These are phyloP conservation scores for Enteromius argenteus DNA, from an alignment of 2,797 vertebrate species.

Conservation along the genomic window DNA sequence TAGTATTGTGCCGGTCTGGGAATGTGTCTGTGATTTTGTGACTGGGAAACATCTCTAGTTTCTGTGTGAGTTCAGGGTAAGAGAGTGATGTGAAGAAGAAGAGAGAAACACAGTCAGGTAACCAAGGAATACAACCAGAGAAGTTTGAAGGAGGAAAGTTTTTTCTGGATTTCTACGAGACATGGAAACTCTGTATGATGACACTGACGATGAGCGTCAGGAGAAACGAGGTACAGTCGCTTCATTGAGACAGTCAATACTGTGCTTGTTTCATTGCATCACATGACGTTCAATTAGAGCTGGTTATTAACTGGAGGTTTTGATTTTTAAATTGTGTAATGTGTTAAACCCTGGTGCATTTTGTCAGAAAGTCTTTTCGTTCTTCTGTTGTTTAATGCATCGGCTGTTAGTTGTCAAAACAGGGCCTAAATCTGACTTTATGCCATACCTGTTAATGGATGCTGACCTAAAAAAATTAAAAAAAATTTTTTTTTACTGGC, in stretches of 20 bases:
- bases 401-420: neutral
- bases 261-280: neutral
- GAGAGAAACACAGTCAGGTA: slow-evolving; percentile 71
- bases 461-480: neutral
- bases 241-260: neutral
- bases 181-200: slow-evolving; percentile 94
- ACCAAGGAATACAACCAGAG: slow-evolving; percentile 64
- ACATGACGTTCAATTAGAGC: no score
- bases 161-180: slow-evolving; percentile 92
- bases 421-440: neutral
- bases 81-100: slow-evolving; percentile 74
- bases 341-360: neutral
- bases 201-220: slow-evolving; percentile 89
- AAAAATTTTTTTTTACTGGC: no score
- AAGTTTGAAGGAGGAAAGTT: slow-evolving; percentile 80
- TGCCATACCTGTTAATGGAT: neutral
- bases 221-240: slow-evolving; percentile 87
- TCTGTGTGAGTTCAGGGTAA: slow-evolving; percentile 59
- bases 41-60: slow-evolving; percentile 8
- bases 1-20: slow-evolving; percentile 65
- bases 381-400: neutral
- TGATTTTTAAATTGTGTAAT: neutral
- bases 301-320: neutral
- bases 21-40: slow-evolving; percentile 65
- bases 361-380: neutral